A percentile compares a stretch with the other conserved stretches of the same genome.
phyloP scores from a whole-genome alignment of 2,113 vertebrate genomes.

The Lota lota region DNA sequence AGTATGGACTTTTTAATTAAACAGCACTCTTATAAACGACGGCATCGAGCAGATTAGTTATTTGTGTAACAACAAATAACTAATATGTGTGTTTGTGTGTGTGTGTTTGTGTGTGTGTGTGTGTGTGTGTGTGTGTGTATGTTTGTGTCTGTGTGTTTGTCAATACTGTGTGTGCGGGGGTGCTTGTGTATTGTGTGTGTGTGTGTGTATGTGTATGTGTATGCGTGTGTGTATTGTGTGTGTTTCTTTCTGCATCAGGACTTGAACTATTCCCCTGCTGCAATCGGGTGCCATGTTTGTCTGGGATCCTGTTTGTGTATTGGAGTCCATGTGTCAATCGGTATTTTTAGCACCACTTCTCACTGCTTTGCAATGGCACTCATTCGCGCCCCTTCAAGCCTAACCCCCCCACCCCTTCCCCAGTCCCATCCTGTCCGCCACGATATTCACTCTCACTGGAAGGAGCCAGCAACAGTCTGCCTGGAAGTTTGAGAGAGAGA shows the following conservation, averaged over 20 bases:
- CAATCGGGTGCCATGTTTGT: constrained; percentile 54
- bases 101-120: background rate
- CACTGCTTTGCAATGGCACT: constrained; percentile 76
- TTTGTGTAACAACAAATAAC: background rate
- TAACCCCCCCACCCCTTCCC: constrained; percentile 20
- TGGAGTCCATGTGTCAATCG: constrained; percentile 71
- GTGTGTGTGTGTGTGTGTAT: background rate
- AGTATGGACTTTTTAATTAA: constrained; percentile 51
- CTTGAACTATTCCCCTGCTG: constrained; percentile 49
- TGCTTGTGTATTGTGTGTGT: too few relatives aligned
- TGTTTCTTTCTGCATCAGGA: constrained; percentile 24
- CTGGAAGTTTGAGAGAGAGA: constrained; percentile 26
- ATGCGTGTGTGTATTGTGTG: background rate
- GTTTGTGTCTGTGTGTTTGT: background rate
- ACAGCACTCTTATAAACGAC: constrained; percentile 8
- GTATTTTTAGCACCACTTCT: constrained; percentile 76
- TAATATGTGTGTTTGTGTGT: background rate
- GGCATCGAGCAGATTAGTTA: background rate
- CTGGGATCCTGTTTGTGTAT: constrained; percentile 62
- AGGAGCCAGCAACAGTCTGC: constrained; percentile 50
- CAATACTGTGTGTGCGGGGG: background rate
- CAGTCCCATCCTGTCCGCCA: constrained; percentile 26
- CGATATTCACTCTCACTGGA: constrained; percentile 65
- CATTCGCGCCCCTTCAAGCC: constrained; percentile 58
- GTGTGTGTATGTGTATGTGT: too few relatives aligned